Base-by-base conservation (phyloP, 2,113 vertebrate genomes). In the Hirundichthys speculiger region DNA sequence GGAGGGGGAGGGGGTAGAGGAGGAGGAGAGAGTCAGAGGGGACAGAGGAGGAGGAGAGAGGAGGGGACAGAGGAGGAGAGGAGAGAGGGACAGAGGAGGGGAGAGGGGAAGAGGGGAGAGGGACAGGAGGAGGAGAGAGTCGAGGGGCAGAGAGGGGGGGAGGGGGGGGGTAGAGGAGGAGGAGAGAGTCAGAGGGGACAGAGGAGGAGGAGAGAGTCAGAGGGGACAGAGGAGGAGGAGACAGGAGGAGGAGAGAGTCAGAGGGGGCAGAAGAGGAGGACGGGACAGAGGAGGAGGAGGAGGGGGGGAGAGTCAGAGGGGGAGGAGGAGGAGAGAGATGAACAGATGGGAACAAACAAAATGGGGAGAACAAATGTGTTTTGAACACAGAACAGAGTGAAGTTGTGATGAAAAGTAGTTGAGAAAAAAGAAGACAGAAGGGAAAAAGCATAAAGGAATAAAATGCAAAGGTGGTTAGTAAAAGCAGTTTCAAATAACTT, bases 391-490 rank as follows among this genome's bases (percentile, higher is more conserved):
- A 18, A 18, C 41, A n/a, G 41, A n/a, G n/a, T 1, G 4, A n/a
- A 43, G 16, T 15, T 8, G 51, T 34, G 65, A 69, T 9, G 53
- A n/a, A 10, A 34, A 9, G 30, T 34, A 57, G 56, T 51, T 34
- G 19, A 55, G 55, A 39, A 71, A 27, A 46, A 60, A 69, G 9
- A 56, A 8, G 27, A 64, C 24, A 71, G 41, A 56, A 63, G 18
- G 30, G 30, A 34, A 34, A 34, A 34, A 27, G n/a, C n/a, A 27
- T 4, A 27, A 27, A 3, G 63, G 54, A 56, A 61, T 42, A 56
- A 51, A 66, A 85, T 25, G 73, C 73, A 84, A 34, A 68, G 13
- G 30, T 51, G 43, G 85, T 92, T 93, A 92, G 89, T 90, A 69
- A 76, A 68, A 86, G 82, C 71, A 72, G 42, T 57, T 65, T 60